Percentiles rank a stretch among this genome's conserved stretches.
These are phyloP conservation scores for Callithrix jacchus DNA, from an alignment of 2,113 vertebrate genomes.

Conservation along the genomic window DNA sequence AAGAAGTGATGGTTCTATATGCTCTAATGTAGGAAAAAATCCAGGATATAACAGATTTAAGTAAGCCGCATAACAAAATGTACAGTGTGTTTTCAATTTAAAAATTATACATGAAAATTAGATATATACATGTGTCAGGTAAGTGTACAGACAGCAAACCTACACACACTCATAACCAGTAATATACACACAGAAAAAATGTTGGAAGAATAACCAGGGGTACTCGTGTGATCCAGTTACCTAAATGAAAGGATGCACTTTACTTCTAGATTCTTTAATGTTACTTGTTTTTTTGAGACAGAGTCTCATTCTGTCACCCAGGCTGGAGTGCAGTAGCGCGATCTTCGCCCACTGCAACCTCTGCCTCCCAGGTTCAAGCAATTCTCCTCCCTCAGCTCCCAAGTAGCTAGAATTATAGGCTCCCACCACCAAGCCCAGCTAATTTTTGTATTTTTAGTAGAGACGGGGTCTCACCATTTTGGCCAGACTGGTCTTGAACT, in stretches of 20 bases:
- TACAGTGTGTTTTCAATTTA: background rate
- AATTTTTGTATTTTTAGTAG: no score
- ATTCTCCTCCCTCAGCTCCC: no score
- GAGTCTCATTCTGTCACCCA: no score
- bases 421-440: no score
- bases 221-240: background rate
- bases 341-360: no score
- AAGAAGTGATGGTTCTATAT: background rate
- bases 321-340: no score
- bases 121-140: background rate
- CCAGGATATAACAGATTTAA: background rate
- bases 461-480: no score
- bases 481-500: no score
- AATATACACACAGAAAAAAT: background rate
- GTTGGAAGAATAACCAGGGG: background rate
- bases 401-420: no score
- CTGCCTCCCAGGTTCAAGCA: no score
- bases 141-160: background rate
- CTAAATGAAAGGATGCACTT: background rate
- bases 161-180: background rate
- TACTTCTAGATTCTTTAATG: background rate
- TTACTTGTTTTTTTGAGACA: no score
- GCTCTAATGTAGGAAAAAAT: background rate
- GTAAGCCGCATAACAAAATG: background rate
- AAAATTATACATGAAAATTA: background rate